Percentiles rank a stretch among this genome's conserved stretches.
Conservation (phyloP, 2,113 vertebrate genomes). For the Amblyopsis rosae region DNA sequence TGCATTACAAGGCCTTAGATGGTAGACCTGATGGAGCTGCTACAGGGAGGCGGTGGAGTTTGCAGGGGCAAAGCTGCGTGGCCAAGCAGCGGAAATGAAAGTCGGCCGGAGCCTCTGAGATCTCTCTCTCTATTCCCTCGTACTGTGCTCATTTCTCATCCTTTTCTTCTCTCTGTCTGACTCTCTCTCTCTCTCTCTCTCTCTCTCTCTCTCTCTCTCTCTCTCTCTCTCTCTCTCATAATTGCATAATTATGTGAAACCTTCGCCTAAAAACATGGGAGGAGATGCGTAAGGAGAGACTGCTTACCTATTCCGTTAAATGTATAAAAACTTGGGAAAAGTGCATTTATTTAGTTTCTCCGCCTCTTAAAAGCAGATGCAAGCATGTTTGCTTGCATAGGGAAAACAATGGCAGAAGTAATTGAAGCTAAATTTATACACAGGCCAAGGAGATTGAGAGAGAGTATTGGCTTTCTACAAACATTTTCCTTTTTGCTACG, state of each 20-base stretch:
- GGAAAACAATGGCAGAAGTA: no score
- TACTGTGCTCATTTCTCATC: no score
- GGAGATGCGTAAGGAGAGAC: no score
- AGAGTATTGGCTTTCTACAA: no score
- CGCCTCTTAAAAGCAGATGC: no score
- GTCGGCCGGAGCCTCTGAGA: slow-evolving; percentile 43
- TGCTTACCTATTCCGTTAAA: no score
- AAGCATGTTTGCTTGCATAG: no score
- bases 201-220: not conserved
- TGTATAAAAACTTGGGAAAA: no score
- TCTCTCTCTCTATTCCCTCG: slow-evolving; percentile 10
- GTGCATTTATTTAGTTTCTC: not conserved
- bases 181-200: slow-evolving; percentile 26
- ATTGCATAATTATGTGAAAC: not conserved
- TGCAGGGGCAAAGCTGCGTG: slow-evolving; percentile 50
- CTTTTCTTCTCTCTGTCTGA: not conserved
- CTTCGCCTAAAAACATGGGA: no score
- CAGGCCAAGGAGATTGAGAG: no score
- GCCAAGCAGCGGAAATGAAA: slow-evolving; percentile 72
- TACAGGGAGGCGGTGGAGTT: slow-evolving; percentile 44
- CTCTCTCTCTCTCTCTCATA: not conserved
- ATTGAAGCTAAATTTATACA: no score
- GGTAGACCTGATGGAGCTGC: slow-evolving; percentile 67
- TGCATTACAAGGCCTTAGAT: slow-evolving; percentile 72
- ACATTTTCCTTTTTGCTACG: no score